Percentiles rank a stretch among this genome's conserved stretches.
Evolutionary conservation across 2,797 vertebrate species (phyloP).

Genomic region (Hyperoplus immaculatus): DNA sequence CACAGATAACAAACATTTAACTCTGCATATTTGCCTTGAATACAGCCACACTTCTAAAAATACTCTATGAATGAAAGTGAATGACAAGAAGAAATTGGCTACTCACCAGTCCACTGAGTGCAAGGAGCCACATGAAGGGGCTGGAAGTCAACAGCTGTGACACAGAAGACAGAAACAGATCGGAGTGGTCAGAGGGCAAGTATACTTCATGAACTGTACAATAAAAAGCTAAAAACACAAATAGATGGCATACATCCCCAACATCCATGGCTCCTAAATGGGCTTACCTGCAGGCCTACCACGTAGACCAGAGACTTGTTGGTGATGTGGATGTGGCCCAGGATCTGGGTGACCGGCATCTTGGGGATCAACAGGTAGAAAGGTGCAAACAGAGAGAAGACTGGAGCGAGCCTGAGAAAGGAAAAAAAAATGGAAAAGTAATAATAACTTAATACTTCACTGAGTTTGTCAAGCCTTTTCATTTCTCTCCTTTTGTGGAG

Average conservation of each 20-base stretch:
- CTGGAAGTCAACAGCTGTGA: conserved; percentile 95
- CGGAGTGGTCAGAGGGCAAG: background rate
- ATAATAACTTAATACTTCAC: background rate
- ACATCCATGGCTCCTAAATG: background rate
- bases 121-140: conserved; percentile 95
- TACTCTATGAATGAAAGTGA: background rate
- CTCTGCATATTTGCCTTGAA: background rate
- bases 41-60: background rate
- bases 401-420: conserved; percentile 89
- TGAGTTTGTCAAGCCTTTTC: conserved; percentile 4
- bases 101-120: conserved; percentile 96
- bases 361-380: conserved; percentile 95
- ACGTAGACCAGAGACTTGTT: conserved; percentile 98
- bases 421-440: background rate
- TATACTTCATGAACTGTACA: background rate
- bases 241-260: background rate
- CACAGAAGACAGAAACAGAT: conserved; percentile 36
- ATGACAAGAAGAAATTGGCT: conserved; percentile 6
- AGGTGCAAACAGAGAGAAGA: conserved; percentile 96
- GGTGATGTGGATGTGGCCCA: conserved; percentile 94
- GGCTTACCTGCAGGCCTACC: conserved; percentile 78
- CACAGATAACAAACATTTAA: too few species aligned
- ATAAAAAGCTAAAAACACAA: background rate
- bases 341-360: conserved; percentile 93
- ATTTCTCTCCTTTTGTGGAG: background rate